Percentiles rank a stretch among this genome's conserved stretches.
Conservation (phyloP, 1,140 invertebrate genomes). For the Bombus sylvicola region DNA sequence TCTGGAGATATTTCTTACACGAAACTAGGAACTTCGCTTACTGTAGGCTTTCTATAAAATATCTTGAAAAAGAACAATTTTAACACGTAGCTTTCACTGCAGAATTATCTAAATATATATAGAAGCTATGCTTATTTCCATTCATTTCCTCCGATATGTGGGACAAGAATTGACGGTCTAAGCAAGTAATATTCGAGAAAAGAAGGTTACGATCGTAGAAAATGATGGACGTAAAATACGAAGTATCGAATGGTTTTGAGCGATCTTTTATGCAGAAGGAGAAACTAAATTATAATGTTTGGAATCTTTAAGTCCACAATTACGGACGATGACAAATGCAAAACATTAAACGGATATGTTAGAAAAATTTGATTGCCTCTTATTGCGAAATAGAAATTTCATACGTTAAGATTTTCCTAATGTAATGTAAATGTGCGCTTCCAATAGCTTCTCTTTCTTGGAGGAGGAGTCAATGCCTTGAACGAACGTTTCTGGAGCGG, state of each 20-base stretch:
- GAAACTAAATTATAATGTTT: background rate
- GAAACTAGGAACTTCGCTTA: background rate
- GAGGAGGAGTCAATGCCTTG: background rate
- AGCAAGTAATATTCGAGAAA: background rate
- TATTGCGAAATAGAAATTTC: background rate
- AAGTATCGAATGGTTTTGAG: background rate
- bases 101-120: background rate
- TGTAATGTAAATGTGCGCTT: background rate
- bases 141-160: background rate
- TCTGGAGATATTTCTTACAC: background rate
- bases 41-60: background rate
- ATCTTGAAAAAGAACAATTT: background rate
- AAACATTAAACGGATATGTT: background rate
- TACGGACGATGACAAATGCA: background rate
- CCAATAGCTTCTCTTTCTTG: background rate
- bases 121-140: background rate
- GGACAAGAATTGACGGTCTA: background rate
- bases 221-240: background rate
- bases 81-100: background rate
- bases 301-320: background rate
- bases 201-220: background rate
- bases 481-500: conserved; percentile 13
- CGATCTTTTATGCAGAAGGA: background rate
- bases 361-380: background rate
- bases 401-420: background rate